These are phyloP conservation scores for Alligator sinensis DNA, from an alignment of 2,113 vertebrate species.

Conservation along the genomic window DNA sequence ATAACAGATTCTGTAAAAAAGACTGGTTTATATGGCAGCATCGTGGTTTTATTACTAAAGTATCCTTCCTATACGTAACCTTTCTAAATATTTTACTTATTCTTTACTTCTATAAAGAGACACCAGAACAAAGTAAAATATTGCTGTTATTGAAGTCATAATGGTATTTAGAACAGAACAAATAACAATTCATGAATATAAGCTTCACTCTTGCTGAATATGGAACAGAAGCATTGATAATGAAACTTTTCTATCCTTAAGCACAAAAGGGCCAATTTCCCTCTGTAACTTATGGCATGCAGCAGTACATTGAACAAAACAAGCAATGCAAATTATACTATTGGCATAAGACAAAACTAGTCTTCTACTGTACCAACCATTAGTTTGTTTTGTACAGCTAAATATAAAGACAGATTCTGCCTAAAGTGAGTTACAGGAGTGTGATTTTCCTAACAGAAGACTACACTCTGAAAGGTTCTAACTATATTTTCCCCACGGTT, in stretches of 20 bases:
- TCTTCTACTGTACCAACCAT: neutral
- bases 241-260: neutral
- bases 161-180: neutral
- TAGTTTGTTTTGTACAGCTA: slow-evolving; percentile 19
- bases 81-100: neutral
- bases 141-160: neutral
- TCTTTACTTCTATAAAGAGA: neutral
- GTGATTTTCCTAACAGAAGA: slow-evolving; percentile 6
- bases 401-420: neutral
- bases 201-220: slow-evolving; percentile 9
- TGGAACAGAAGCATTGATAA: neutral
- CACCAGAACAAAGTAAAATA: neutral
- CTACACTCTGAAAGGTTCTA: neutral
- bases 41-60: neutral
- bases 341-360: neutral
- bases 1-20: neutral
- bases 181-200: neutral
- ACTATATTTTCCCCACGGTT: neutral
- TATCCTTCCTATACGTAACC: neutral
- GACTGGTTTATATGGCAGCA: neutral
- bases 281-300: neutral
- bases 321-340: slow-evolving; percentile 9
- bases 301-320: neutral
- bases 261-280: neutral
- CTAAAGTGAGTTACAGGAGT: neutral